Percentiles rank a stretch among this genome's conserved stretches.
Evolutionary conservation across 53 echinoderm and acorn worm species (phyloP).

Genomic region (Paelopatides confundens): DNA sequence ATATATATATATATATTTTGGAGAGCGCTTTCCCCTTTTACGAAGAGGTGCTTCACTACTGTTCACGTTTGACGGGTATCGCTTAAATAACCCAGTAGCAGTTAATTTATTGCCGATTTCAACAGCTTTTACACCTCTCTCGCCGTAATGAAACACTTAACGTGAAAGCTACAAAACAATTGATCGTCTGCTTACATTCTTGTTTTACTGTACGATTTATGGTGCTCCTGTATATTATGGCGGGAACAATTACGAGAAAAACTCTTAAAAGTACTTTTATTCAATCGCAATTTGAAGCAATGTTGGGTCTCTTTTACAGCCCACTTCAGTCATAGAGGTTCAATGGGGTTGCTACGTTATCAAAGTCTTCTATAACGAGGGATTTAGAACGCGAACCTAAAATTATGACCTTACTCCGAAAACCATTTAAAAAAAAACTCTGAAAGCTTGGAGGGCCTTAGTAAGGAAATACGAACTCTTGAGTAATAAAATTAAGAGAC

Average conservation of each 20-base stretch:
- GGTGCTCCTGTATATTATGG: constrained; percentile 3
- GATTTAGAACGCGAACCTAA: constrained; percentile 5
- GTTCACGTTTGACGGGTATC: constrained; percentile 10
- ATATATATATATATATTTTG: constrained; percentile 1
- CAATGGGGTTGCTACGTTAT: constrained; percentile 45
- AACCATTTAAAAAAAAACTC: neutral
- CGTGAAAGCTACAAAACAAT: constrained; percentile 21
- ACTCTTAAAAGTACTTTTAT: constrained; percentile 41
- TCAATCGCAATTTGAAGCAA: constrained; percentile 40
- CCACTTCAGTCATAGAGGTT: constrained; percentile 34
- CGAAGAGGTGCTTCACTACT: neutral
- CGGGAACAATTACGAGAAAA: constrained; percentile 33
- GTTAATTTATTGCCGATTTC: constrained; percentile 40
- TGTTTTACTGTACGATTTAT: constrained; percentile 20
- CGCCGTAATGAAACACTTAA: constrained; percentile 40
- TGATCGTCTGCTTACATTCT: constrained; percentile 17
- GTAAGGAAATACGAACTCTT: neutral
- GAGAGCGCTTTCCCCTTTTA: neutral
- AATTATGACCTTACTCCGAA: constrained; percentile 26
- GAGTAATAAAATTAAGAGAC: constrained; percentile 31
- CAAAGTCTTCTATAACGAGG: neutral
- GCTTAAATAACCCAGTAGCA: constrained; percentile 35
- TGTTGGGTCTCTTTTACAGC: constrained; percentile 41
- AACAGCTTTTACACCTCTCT: constrained; percentile 22
- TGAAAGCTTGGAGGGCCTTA: constrained; percentile 36